phyloP scores from a whole-genome alignment of 2,113 vertebrate genomes.

The Syrmaticus mikado region DNA sequence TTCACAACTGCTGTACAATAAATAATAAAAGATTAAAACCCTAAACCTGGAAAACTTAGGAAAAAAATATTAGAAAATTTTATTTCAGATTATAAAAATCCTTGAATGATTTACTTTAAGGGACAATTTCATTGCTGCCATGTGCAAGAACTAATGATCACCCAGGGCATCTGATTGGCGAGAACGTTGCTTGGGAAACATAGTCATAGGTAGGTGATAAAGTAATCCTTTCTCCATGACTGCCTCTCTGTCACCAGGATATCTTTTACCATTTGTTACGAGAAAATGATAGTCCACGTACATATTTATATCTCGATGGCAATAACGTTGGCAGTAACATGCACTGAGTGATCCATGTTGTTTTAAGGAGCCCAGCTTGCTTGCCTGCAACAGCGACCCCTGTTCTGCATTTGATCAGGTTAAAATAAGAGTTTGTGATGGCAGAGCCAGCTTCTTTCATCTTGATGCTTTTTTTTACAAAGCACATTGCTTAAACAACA shows the following conservation, averaged over 20 bases:
- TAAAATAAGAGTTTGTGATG: not conserved
- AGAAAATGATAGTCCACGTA: slow-evolving; percentile 59
- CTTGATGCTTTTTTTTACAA: not conserved
- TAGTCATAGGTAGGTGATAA: slow-evolving; percentile 75
- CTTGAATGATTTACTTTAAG: slow-evolving; percentile 82
- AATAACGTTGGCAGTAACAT: slow-evolving; percentile 33
- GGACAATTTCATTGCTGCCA: slow-evolving; percentile 85
- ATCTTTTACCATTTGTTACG: slow-evolving; percentile 71
- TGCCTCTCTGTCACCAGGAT: slow-evolving; percentile 67
- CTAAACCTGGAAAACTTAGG: slow-evolving; percentile 85
- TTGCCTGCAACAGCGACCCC: not conserved
- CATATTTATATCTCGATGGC: slow-evolving; percentile 58
- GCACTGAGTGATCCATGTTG: slow-evolving; percentile 25
- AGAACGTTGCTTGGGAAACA: slow-evolving; percentile 61
- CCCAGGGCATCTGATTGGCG: slow-evolving; percentile 20
- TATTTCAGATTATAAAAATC: slow-evolving; percentile 86
- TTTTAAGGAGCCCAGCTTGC: not conserved
- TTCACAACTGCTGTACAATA: slow-evolving; percentile 78
- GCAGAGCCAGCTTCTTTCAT: not conserved
- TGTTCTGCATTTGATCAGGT: fast-evolving
- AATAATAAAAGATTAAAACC: slow-evolving; percentile 88
- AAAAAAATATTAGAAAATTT: slow-evolving; percentile 85
- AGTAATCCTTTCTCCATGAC: slow-evolving; percentile 54
- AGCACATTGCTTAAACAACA: not conserved
- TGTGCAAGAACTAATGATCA: slow-evolving; percentile 79